Conservation (phyloP, 2,113 vertebrate genomes). For the Oceanites oceanicus region DNA sequence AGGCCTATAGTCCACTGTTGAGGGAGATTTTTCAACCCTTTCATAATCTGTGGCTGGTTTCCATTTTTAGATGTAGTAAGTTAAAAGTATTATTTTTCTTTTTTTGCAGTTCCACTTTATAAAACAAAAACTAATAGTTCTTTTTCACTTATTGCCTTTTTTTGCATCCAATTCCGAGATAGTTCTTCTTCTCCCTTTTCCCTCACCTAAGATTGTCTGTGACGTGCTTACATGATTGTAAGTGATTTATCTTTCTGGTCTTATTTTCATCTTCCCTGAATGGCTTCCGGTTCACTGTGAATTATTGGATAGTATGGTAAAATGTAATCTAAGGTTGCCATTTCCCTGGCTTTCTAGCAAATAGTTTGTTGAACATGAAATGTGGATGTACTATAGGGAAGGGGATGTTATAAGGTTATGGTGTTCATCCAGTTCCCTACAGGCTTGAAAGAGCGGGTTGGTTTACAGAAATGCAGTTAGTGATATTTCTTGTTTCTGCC, state of each 20-base stretch:
- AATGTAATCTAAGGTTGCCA: background rate
- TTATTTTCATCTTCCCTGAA: constrained; percentile 38
- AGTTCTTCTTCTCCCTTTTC: background rate
- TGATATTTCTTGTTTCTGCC: background rate
- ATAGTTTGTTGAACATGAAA: background rate
- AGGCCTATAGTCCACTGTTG: background rate
- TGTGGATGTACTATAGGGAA: background rate
- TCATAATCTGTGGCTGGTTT: background rate
- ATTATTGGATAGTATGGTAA: constrained; percentile 12
- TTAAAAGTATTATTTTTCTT: background rate
- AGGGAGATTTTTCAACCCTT: background rate
- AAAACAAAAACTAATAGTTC: background rate
- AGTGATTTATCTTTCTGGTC: constrained; percentile 15
- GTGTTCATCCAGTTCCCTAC: background rate
- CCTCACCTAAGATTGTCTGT: background rate
- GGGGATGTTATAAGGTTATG: background rate
- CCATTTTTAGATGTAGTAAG: background rate
- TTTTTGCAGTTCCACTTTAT: background rate
- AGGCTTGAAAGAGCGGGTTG: rapidly evolving
- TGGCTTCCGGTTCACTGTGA: background rate
- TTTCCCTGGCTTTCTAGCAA: background rate
- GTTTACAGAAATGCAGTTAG: background rate
- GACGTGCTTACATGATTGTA: background rate
- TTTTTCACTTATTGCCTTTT: background rate
- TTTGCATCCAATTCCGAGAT: background rate